Evolutionary conservation across 2,888 invertebrate genomes (phyloP).

Genomic region (Hipparchia semele): DNA sequence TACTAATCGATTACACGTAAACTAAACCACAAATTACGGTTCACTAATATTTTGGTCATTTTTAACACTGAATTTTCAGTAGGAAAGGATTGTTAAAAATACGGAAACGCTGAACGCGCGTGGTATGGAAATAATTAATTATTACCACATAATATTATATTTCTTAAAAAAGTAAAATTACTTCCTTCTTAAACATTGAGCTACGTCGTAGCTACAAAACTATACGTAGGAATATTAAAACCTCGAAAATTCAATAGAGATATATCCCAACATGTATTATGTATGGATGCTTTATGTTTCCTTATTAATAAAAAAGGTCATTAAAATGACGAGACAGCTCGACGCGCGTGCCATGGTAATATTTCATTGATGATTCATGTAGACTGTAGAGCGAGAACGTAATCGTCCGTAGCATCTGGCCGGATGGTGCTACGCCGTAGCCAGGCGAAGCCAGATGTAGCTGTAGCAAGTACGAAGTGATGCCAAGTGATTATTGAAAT

Average conservation of each 20-base stretch:
- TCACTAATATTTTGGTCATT: not conserved
- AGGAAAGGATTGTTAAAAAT: not conserved
- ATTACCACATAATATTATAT: not conserved
- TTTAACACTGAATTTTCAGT: not conserved
- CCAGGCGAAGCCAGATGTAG: constrained; percentile 36
- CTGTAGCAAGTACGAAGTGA: constrained; percentile 15
- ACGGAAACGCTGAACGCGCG: not conserved
- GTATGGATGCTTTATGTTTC: not conserved
- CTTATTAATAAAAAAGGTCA: not conserved
- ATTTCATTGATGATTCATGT: constrained; percentile 41
- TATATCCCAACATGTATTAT: not conserved
- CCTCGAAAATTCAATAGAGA: not conserved
- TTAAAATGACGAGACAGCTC: constrained; percentile 17
- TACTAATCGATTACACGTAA: constrained; percentile 12
- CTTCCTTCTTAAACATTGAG: not conserved
- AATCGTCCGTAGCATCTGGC: constrained; percentile 38
- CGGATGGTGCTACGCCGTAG: constrained; percentile 38
- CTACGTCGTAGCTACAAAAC: not conserved
- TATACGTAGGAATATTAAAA: not conserved
- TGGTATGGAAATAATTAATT: not conserved
- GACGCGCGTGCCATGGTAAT: constrained; percentile 24
- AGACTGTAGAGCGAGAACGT: constrained; percentile 19
- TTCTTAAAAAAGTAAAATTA: not conserved
- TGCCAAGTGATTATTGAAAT: constrained; percentile 25
- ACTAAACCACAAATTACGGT: not conserved